Evolutionary conservation across 2,888 invertebrate species (phyloP).

Genomic region (Ormyrus rosae): DNA sequence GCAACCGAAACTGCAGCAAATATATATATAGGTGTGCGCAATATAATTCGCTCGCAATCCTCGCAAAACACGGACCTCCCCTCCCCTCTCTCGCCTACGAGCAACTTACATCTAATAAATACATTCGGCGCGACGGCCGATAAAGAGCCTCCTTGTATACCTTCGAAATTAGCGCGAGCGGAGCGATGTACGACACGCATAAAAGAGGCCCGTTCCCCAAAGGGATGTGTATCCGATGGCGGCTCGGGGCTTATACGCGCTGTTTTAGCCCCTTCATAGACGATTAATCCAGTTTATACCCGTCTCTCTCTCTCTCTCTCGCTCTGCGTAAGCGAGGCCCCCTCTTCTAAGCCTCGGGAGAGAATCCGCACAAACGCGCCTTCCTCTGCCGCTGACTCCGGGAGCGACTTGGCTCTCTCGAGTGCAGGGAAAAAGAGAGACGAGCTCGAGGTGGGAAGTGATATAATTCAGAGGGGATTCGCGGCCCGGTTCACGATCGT

Average conservation of each 20-base stretch:
- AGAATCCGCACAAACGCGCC: slow-evolving; percentile 75
- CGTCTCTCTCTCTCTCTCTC: slow-evolving; percentile 16
- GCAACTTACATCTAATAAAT: too few species aligned
- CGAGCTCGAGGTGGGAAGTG: too few species aligned
- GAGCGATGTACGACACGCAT: too few species aligned
- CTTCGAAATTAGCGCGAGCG: too few species aligned
- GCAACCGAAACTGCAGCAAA: neutral
- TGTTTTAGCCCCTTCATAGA: slow-evolving; percentile 72
- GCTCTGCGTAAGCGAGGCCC: slow-evolving; percentile 27
- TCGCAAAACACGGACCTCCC: neutral
- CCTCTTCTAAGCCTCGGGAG: slow-evolving; percentile 66
- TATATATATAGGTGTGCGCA: slow-evolving; percentile 1
- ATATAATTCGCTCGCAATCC: slow-evolving; percentile 23
- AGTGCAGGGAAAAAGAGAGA: too few species aligned
- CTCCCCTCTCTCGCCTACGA: too few species aligned
- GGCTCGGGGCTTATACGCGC: slow-evolving; percentile 58
- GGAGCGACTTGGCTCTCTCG: too few species aligned
- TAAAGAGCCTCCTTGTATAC: too few species aligned
- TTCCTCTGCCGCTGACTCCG: slow-evolving; percentile 54
- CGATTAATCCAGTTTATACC: slow-evolving; percentile 75
- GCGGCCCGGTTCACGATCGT: too few species aligned
- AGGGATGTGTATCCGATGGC: slow-evolving; percentile 61
- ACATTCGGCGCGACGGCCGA: too few species aligned
- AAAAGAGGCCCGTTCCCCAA: slow-evolving; percentile 63
- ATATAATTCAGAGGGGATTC: too few species aligned